Conservation (phyloP, 1,140 invertebrate species). For the Drosophila takahashii region DNA sequence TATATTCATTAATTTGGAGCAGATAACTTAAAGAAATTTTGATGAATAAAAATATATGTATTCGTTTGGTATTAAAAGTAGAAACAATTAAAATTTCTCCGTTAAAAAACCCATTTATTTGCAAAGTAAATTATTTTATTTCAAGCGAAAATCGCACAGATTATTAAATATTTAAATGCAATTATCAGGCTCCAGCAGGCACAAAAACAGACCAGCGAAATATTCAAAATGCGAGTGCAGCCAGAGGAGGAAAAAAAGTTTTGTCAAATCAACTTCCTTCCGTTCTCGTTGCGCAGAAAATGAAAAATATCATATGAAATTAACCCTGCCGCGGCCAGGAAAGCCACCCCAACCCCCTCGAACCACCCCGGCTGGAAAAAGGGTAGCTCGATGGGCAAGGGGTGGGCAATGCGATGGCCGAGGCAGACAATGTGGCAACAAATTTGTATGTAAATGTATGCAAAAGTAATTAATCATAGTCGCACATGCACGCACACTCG, state of each 20-base stretch:
- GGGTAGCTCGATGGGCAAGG: slow-evolving; percentile 1
- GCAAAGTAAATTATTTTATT: neutral
- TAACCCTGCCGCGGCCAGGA: slow-evolving; percentile 66
- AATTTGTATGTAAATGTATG: slow-evolving; percentile 84
- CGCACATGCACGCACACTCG: slow-evolving; percentile 74
- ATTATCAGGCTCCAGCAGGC: slow-evolving; percentile 46
- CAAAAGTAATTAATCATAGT: slow-evolving; percentile 84
- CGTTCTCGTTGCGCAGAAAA: slow-evolving; percentile 72
- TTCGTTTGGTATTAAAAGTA: neutral
- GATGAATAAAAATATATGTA: neutral
- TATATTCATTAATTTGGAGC: slow-evolving; percentile 3
- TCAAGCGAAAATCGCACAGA: neutral
- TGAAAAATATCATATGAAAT: slow-evolving; percentile 81
- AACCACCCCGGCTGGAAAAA: slow-evolving; percentile 36
- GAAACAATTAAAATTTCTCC: neutral
- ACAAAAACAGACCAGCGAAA: slow-evolving; percentile 1
- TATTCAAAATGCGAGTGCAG: slow-evolving; percentile 1
- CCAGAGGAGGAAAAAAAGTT: slow-evolving; percentile 55
- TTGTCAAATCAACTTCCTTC: slow-evolving; percentile 81
- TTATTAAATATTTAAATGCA: slow-evolving; percentile 74
- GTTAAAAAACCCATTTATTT: neutral
- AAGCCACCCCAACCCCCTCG: slow-evolving; percentile 41
- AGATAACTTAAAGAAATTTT: neutral
- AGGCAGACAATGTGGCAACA: slow-evolving; percentile 83
- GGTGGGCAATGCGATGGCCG: slow-evolving; percentile 46